Base-by-base conservation (phyloP, 2,797 vertebrate species). In the Telmatherina bonti region DNA sequence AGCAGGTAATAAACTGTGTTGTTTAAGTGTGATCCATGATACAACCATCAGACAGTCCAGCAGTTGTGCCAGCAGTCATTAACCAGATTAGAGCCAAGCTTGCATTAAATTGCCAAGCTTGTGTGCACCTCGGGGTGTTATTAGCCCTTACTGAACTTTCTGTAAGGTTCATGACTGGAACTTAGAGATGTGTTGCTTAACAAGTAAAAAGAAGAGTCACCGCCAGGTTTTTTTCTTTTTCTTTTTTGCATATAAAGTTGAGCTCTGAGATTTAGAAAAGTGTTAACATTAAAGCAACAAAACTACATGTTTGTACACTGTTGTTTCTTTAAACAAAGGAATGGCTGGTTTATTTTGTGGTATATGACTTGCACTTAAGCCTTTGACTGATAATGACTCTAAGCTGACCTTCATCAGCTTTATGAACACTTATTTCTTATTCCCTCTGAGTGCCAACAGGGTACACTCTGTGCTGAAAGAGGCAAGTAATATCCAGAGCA, bases 401-500 rank as follows among this genome's bases (percentile, higher is more conserved):
- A n/a, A 49, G 16, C 11, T 41, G 6, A 0, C 9, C 10, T 24
- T 35, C 2, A 36, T 47, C 15, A 20, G 22, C 58, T 64, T 11
- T n/a, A 2, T 33, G 36, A 15, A 52, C 6, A 27, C 38, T 3
- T 41, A 7, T 41, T 51, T 62, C 30, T 70, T 49, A 36, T 11
- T 52, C 29, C 20, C 24, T 49, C 18, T 70, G 35, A 30, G 52
- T 61, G 72, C 36, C 56, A 65, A 67, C 16, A 54, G 43, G 51
- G 26, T 24, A 38, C 41, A 38, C 27, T 18, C 62, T 45, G 43
- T 43, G 24, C 43, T 24, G n/a, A 13, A 41, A 47, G 47, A 74
- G 22, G 59, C 31, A 56, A 75, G 76, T 35, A 67, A 57, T 62
- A 70, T 2, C 30, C 41, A 38, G 11, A 70, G 43, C 57, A 67